Conservation (phyloP, 2,113 vertebrate species). For the Clarias macrocephalus region DNA sequence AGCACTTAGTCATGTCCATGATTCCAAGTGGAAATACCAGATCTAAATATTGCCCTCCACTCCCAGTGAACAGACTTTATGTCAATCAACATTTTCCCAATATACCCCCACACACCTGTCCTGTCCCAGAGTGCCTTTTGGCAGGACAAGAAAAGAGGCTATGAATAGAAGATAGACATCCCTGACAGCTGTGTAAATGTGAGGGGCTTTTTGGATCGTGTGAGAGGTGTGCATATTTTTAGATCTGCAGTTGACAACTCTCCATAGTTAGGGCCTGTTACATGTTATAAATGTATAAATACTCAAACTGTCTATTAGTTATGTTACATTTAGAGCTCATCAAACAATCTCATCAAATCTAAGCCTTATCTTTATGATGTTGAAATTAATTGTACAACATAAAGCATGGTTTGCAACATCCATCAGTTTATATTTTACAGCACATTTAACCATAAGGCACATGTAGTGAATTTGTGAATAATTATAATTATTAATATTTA, state of each 20-base stretch:
- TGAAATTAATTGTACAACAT: slow-evolving; percentile 1
- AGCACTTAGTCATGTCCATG: slow-evolving; percentile 1
- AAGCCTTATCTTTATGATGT: slow-evolving; percentile 25
- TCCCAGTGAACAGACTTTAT: slow-evolving; percentile 23
- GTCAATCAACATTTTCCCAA: slow-evolving; percentile 38
- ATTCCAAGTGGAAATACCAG: slow-evolving; percentile 3
- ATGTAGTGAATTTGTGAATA: neutral
- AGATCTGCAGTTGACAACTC: slow-evolving; percentile 46
- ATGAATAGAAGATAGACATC: slow-evolving; percentile 50
- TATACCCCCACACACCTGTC: slow-evolving; percentile 52
- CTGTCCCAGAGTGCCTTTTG: slow-evolving; percentile 18
- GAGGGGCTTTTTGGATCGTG: slow-evolving; percentile 23
- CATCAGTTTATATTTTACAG: neutral
- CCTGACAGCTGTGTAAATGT: slow-evolving; percentile 33
- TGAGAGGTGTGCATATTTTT: slow-evolving; percentile 46
- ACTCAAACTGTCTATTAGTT: neutral
- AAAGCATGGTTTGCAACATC: neutral
- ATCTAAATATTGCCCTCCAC: slow-evolving; percentile 13
- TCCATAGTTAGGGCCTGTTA: slow-evolving; percentile 11
- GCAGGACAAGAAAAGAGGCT: slow-evolving; percentile 28
- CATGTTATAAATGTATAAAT: neutral
- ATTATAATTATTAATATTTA: neutral
- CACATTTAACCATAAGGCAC: neutral
- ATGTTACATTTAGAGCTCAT: neutral
- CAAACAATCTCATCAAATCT: slow-evolving; percentile 1